phyloP scores from a whole-genome alignment of 2,888 invertebrate genomes.

The Pachydiplax longipennis region DNA sequence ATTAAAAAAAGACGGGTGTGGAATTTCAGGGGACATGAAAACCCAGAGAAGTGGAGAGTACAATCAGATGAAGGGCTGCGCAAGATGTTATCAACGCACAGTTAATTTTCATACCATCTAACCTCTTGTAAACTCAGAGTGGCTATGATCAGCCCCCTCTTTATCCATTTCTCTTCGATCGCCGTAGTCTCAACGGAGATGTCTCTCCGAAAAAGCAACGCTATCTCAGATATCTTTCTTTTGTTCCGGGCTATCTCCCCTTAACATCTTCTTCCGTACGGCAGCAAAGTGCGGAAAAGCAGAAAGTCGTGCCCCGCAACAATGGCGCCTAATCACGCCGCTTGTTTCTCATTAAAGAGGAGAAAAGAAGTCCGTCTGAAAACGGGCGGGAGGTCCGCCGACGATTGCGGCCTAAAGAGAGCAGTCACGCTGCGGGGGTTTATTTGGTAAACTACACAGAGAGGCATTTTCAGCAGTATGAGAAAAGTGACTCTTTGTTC shows the following conservation, averaged over 20 bases:
- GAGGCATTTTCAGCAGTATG: not conserved
- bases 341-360: constrained; percentile 33
- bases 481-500: not conserved
- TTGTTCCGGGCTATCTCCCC: constrained; percentile 29
- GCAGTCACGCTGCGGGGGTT: not conserved
- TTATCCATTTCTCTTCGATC: not conserved
- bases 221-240: constrained; percentile 32
- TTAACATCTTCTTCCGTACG: not conserved
- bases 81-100: no score
- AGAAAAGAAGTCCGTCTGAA: not conserved
- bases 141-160: not conserved
- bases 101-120: not conserved
- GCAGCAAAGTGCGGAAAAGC: not conserved
- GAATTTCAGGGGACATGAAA: no score
- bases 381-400: not conserved
- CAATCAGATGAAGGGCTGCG: no score
- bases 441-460: not conserved
- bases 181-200: no score
- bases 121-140: not conserved
- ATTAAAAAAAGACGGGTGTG: no score
- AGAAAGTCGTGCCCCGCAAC: constrained; percentile 26
- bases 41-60: no score
- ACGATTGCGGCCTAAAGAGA: not conserved
- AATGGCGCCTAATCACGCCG: constrained; percentile 33
- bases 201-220: not conserved